Evolutionary conservation across 2,888 invertebrate genomes (phyloP).

Genomic region (Ecliptopera silaceata): DNA sequence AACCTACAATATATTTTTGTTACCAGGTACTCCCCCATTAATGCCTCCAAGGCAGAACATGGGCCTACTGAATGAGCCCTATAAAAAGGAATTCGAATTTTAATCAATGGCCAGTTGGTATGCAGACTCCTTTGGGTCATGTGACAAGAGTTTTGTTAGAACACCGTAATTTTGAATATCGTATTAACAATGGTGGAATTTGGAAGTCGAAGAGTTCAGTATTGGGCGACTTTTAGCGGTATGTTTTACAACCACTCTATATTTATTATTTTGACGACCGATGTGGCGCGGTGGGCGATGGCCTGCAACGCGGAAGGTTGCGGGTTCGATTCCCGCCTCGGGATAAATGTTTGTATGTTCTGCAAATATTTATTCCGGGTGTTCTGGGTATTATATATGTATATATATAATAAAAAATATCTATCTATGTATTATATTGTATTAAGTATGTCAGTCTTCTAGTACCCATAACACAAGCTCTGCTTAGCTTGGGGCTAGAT

Average conservation of each 20-base stretch:
- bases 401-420: too few species aligned
- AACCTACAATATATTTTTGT: neutral
- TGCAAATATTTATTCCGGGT: too few species aligned
- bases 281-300: too few species aligned
- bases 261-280: too few species aligned
- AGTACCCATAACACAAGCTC: too few species aligned
- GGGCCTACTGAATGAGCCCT: neutral
- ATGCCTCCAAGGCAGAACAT: neutral
- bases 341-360: too few species aligned
- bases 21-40: constrained; percentile 8
- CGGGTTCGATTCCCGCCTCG: too few species aligned
- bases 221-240: constrained; percentile 63
- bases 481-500: too few species aligned
- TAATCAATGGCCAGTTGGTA: neutral
- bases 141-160: neutral
- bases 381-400: too few species aligned
- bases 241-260: constrained; percentile 34
- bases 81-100: neutral
- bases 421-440: too few species aligned
- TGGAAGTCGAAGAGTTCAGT: constrained; percentile 55
- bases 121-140: neutral
- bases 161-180: neutral
- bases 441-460: too few species aligned
- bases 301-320: too few species aligned
- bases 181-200: constrained; percentile 37